These are phyloP conservation scores for Harpegnathos saltator DNA, from an alignment of 1,140 invertebrate genomes.

Conservation along the genomic window DNA sequence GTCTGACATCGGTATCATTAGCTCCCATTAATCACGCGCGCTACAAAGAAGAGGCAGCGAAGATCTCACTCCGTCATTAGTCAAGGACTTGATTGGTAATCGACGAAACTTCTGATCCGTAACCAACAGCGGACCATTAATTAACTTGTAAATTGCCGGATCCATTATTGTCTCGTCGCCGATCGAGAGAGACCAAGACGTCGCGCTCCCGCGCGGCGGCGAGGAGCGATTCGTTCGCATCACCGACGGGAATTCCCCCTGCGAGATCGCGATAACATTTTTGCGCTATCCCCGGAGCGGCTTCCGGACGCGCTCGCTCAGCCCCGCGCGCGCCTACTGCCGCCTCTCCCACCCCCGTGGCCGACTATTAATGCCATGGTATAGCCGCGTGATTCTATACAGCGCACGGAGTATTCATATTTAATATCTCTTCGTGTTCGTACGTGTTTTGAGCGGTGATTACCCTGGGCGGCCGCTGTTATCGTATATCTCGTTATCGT, in stretches of 20 bases:
- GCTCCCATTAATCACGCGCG: conserved; percentile 72
- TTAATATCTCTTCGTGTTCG: conserved; percentile 68
- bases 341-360: conserved; percentile 49
- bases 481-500: conserved; percentile 61
- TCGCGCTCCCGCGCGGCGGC: conserved; percentile 1
- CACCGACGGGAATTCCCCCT: conserved; percentile 2
- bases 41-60: conserved; percentile 57
- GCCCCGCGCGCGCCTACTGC: conserved; percentile 6
- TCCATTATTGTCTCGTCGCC: conserved; percentile 47
- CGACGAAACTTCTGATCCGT: conserved; percentile 68
- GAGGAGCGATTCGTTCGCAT: conserved; percentile 4
- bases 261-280: conserved; percentile 31
- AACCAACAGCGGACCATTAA: conserved; percentile 58
- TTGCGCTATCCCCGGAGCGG: no score
- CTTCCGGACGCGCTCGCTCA: no score
- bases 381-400: conserved; percentile 58
- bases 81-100: conserved; percentile 70
- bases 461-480: conserved; percentile 62
- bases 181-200: conserved; percentile 16
- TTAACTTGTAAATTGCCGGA: conserved; percentile 61
- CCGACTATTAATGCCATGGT: conserved; percentile 52
- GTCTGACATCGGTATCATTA: conserved; percentile 66
- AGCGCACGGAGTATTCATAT: conserved; percentile 63
- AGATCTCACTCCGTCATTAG: conserved; percentile 64
- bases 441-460: conserved; percentile 70